A percentile compares a stretch with the other conserved stretches of the same genome.
phyloP scores from a whole-genome alignment of 2,113 vertebrate genomes.

The Parus major region DNA sequence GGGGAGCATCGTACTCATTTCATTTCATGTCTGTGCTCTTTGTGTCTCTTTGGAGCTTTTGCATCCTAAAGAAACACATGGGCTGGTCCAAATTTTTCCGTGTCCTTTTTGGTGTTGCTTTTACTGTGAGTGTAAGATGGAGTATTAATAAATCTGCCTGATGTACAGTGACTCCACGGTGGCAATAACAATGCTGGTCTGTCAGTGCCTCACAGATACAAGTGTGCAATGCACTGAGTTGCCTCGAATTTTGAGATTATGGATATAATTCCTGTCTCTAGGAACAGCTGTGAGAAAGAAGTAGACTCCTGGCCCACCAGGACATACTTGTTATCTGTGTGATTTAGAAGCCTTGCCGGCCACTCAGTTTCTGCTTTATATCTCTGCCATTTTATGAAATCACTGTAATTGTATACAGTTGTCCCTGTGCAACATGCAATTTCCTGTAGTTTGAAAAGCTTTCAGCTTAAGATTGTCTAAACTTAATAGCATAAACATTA shows the following conservation, averaged over 20 bases:
- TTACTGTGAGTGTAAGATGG: neutral
- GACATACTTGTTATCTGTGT: neutral
- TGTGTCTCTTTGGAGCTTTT: neutral
- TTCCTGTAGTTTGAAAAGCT: constrained; percentile 56
- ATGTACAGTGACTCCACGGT: neutral
- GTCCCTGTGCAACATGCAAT: constrained; percentile 14
- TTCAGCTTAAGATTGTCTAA: constrained; percentile 54
- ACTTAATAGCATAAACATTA: constrained; percentile 54
- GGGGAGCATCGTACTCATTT: neutral
- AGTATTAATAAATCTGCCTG: neutral
- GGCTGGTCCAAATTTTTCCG: neutral
- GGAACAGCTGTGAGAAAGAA: neutral
- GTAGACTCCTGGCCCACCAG: neutral
- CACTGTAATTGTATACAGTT: constrained; percentile 52
- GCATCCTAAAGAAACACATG: neutral
- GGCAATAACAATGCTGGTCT: neutral
- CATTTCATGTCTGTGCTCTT: neutral
- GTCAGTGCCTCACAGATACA: neutral
- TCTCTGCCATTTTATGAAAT: constrained; percentile 39
- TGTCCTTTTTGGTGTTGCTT: neutral
- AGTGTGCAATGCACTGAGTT: neutral
- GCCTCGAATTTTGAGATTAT: neutral
- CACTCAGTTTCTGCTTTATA: constrained; percentile 26
- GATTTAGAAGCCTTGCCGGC: neutral
- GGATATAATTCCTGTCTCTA: neutral